Evolutionary conservation across 2,113 vertebrate species (phyloP).

Genomic region (Coryphaenoides rupestris): DNA sequence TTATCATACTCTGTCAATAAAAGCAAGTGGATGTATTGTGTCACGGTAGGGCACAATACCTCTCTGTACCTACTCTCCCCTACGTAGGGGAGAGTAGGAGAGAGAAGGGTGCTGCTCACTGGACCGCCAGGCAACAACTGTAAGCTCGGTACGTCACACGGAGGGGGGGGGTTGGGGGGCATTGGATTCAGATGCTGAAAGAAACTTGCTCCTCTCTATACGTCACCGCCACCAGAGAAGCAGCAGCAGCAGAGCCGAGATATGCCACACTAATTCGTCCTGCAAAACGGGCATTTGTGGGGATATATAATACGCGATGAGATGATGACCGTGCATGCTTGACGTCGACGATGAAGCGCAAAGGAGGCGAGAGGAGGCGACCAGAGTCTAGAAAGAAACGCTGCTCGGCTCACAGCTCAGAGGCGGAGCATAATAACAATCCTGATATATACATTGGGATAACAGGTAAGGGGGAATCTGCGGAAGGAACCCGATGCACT

Average conservation of each 20-base stretch:
- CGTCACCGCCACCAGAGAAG: constrained; percentile 59
- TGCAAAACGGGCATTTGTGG: constrained; percentile 10
- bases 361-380: constrained; percentile 73
- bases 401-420: constrained; percentile 60
- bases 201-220: constrained; percentile 63
- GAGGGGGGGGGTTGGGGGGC: constrained; percentile 50
- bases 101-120: constrained; percentile 41
- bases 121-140: constrained; percentile 35
- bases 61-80: no score
- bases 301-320: constrained; percentile 17
- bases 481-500: constrained; percentile 36
- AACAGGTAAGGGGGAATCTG: constrained; percentile 70
- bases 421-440: constrained; percentile 66
- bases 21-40: no score
- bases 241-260: constrained; percentile 16
- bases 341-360: constrained; percentile 75
- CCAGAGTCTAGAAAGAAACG: constrained; percentile 71
- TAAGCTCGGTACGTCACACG: constrained; percentile 66
- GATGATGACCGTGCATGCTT: constrained; percentile 40
- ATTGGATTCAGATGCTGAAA: constrained; percentile 39
- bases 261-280: constrained; percentile 36
- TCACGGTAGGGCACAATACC: no score
- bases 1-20: not conserved
- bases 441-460: constrained; percentile 71
- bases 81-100: no score